Conservation (phyloP, 2,888 invertebrate genomes). For the Acronicta alni region DNA sequence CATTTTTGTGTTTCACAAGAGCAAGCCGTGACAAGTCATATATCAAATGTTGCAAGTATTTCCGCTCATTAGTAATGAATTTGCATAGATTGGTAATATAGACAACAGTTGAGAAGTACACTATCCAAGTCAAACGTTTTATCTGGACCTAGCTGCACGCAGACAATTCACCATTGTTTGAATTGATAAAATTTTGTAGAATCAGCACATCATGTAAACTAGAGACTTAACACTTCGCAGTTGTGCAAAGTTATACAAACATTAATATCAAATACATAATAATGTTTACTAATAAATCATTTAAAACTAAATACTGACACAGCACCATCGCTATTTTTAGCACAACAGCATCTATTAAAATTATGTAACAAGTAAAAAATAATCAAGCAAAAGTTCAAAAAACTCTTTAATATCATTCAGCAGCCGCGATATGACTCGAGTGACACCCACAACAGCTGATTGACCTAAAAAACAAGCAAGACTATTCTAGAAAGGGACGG, state of each 20-base stretch:
- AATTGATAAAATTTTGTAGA: conserved; percentile 12
- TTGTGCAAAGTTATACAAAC: background rate
- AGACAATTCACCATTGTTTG: conserved; percentile 8
- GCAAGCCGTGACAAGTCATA: conserved; percentile 32
- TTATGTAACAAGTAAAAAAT: conserved; percentile 42
- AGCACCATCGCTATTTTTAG: conserved; percentile 5
- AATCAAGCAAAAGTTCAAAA: conserved; percentile 44
- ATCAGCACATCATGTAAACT: conserved; percentile 9
- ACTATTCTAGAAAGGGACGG: conserved; percentile 62
- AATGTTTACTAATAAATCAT: conserved; percentile 2
- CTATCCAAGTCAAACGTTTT: conserved; percentile 25
- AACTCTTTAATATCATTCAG: conserved; percentile 59
- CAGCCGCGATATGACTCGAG: conserved; percentile 24
- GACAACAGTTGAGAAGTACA: conserved; percentile 23
- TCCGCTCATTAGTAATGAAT: conserved; percentile 39
- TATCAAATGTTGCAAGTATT: conserved; percentile 41
- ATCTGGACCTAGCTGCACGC: conserved; percentile 22
- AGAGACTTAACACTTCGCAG: conserved; percentile 2
- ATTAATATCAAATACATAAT: background rate
- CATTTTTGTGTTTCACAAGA: conserved; percentile 40
- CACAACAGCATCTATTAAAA: conserved; percentile 25
- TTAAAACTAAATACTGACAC: conserved; percentile 7
- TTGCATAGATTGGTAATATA: conserved; percentile 43
- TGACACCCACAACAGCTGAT: conserved; percentile 65
- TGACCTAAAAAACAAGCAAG: conserved; percentile 66